Evolutionary conservation across 2,797 vertebrate genomes (phyloP).

Genomic region (Arrhamphus sclerolepis): DNA sequence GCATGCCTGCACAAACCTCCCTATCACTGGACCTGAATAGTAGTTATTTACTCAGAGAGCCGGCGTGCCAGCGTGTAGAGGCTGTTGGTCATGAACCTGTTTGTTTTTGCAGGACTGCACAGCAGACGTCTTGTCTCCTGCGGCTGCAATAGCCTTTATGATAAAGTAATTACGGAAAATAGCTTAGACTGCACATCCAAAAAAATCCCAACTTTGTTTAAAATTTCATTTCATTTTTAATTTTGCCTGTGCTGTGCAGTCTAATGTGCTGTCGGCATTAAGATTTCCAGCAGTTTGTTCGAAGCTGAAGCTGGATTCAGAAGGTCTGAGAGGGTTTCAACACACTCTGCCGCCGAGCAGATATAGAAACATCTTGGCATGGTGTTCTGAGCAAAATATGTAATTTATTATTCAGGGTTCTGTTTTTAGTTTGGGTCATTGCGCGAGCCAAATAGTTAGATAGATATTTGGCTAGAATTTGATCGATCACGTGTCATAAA

Average conservation of each 20-base stretch:
- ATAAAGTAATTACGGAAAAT: conserved; percentile 30
- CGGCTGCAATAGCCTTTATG: conserved; percentile 15
- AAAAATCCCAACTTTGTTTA: too few species aligned
- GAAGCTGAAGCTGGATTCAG: not conserved
- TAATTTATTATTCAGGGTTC: not conserved
- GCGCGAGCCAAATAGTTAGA: not conserved
- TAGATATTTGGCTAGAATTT: not conserved
- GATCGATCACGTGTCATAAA: not conserved
- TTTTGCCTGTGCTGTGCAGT: not conserved
- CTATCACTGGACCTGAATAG: conserved; percentile 24
- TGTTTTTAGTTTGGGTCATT: not conserved
- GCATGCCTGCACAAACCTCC: conserved; percentile 17
- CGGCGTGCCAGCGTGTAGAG: conserved; percentile 15
- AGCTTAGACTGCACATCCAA: not conserved
- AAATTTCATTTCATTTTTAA: not conserved
- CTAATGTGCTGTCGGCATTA: not conserved
- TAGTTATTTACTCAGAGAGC: conserved; percentile 37
- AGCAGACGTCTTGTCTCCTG: conserved; percentile 23
- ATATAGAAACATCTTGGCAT: not conserved
- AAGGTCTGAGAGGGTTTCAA: too few species aligned
- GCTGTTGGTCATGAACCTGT: conserved; percentile 39
- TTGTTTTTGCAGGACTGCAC: conserved; percentile 32
- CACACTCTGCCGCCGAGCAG: not conserved
- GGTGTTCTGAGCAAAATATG: not conserved
- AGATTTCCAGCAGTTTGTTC: not conserved